These are phyloP conservation scores for Perodicticus potto DNA, from an alignment of 2,797 vertebrate genomes.

Conservation along the genomic window DNA sequence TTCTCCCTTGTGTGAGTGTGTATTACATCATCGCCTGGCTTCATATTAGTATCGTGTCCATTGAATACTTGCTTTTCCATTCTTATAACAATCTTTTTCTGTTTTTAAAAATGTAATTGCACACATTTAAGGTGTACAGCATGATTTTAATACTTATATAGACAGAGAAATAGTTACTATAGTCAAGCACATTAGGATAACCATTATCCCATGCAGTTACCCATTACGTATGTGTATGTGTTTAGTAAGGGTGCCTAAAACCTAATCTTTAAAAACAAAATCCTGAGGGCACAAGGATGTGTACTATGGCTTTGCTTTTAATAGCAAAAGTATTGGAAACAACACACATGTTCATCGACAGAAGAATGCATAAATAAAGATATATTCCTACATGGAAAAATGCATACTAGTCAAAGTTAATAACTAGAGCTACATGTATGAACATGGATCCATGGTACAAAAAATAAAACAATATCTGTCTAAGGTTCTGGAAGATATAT, in stretches of 20 bases:
- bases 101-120: not conserved
- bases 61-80: too few relatives aligned
- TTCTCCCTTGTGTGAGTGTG: too few relatives aligned
- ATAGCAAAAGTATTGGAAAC: conserved; percentile 9
- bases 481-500: not conserved
- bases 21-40: too few relatives aligned
- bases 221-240: not conserved
- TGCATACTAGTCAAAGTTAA: not conserved
- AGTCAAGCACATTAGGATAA: not conserved
- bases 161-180: not conserved
- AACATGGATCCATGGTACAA: not conserved
- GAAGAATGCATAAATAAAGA: not conserved
- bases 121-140: not conserved
- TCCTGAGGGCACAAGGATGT: not conserved
- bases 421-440: not conserved
- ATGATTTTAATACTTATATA: not conserved
- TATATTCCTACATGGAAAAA: not conserved
- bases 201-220: not conserved
- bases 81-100: not conserved
- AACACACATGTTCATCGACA: not conserved
- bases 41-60: too few relatives aligned
- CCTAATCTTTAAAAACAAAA: not conserved
- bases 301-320: not conserved
- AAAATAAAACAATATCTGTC: not conserved
- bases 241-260: not conserved